These are phyloP conservation scores for Cryptoprocta ferox DNA, from an alignment of 2,797 vertebrate genomes.

Conservation along the genomic window DNA sequence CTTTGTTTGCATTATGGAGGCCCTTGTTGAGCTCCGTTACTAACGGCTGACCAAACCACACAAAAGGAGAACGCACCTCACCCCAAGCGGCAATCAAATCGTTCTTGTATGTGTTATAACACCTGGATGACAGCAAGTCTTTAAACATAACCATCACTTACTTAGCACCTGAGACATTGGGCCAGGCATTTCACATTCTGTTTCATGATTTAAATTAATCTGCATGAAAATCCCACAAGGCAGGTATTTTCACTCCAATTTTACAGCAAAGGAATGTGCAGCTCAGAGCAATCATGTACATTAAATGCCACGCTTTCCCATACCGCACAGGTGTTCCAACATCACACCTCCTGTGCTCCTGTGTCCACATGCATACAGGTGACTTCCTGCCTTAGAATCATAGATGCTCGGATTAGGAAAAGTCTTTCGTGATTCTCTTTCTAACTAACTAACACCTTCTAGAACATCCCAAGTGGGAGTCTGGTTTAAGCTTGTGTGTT, in stretches of 20 bases:
- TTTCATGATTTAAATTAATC: slow-evolving; percentile 68
- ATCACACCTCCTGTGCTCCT: neutral
- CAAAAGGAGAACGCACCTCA: neutral
- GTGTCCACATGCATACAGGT: neutral
- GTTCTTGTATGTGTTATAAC: neutral
- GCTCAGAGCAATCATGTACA: slow-evolving; percentile 8
- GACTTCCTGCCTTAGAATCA: slow-evolving; percentile 5
- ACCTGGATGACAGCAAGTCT: neutral
- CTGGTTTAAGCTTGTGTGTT: neutral
- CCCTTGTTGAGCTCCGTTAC: neutral
- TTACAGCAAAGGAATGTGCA: slow-evolving; percentile 57
- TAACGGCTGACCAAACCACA: neutral
- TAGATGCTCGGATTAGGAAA: neutral
- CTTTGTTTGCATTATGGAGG: neutral
- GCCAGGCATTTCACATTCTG: slow-evolving; percentile 47
- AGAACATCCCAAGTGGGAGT: neutral
- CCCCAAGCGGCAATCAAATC: neutral
- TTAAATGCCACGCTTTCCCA: neutral
- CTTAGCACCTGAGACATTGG: neutral
- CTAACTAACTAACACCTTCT: neutral
- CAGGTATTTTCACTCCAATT: slow-evolving; percentile 68
- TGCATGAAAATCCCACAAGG: slow-evolving; percentile 44
- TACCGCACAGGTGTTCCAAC: neutral
- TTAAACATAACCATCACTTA: slow-evolving; percentile 16
- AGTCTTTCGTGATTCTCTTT: neutral